Base-by-base conservation (phyloP, 2,888 invertebrate species). In the Caenorhabditis sp. region DNA sequence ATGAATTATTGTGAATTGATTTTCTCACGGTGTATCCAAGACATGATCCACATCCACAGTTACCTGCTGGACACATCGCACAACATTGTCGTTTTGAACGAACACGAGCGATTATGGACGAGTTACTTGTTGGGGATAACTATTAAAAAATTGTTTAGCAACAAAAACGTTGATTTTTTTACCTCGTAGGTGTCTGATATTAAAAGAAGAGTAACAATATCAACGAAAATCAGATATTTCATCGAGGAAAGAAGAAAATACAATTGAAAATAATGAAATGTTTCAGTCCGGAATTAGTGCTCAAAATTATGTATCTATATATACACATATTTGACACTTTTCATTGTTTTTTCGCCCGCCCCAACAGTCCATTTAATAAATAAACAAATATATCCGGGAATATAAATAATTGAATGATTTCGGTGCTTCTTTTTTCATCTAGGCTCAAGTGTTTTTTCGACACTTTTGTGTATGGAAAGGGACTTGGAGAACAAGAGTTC, bases 61-160 rank as follows among this genome's bases (percentile, higher is more conserved):
- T 67, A 19, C 67, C 76, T 21, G 63, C 51, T 26, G 70, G 65
- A 51, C 82, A 82, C 77, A 77, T 75, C n/a, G 77, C 71, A 63
- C 82, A 82, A 59, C 82, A 82, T 69, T 82, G 82, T 58, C 82
- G 65, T 51, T 79, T 79, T 0, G 73, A 66, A n/a, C 82, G 51
- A 36, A 77, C 68, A 27, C 75, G 36, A 21, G 69, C 59, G 19
- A 69, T 64, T 10, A 62, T 24, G 4, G 75, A 69, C 1, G 63
- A 43, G 14, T 43, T 43, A 17, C 10, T 17, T 58, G 59, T 62
- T 17, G 70, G 24, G 0, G 62, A 58, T 5, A 58, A 21, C 70
- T 71, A n/a, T 1, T 54, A 27, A 62, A 17, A 43, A 24, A 4
- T 1, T 23, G 17, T 14, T 43, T 43, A 17, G 6, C 43, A 43